A percentile compares a stretch with the other conserved stretches of the same genome.
Conservation (phyloP, 2,888 invertebrate genomes). For the Eretmocerus hayati region DNA sequence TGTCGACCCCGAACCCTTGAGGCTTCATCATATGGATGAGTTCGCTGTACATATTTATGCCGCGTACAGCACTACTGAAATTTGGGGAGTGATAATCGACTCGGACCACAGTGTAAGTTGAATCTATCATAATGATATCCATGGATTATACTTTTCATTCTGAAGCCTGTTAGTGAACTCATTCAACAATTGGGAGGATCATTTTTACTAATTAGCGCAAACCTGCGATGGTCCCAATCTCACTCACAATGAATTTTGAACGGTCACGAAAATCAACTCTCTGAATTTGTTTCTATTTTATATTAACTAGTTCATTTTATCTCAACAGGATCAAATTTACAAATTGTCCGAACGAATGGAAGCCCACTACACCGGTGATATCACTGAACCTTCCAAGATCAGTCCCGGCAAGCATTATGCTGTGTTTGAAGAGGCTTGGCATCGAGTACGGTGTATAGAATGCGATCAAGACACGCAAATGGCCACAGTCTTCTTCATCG, state of each 20-base stretch:
- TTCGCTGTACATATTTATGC: constrained; percentile 58
- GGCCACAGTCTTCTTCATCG: constrained; percentile 57
- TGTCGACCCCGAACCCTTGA: constrained; percentile 27
- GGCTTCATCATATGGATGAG: constrained; percentile 44
- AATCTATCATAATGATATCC: too few species aligned
- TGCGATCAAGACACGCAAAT: constrained; percentile 26
- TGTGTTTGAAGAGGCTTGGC: constrained; percentile 45
- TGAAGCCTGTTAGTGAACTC: too few species aligned
- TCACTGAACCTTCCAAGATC: constrained; percentile 26
- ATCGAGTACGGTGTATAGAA: constrained; percentile 45
- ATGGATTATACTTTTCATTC: too few species aligned
- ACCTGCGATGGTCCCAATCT: too few species aligned
- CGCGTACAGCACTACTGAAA: constrained; percentile 56
- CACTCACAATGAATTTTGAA: too few species aligned
- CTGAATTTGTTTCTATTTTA: neutral
- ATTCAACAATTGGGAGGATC: too few species aligned
- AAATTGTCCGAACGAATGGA: constrained; percentile 44
- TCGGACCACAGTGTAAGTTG: constrained; percentile 56
- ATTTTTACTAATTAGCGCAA: too few species aligned
- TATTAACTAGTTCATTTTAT: neutral
- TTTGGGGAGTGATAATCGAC: constrained; percentile 63
- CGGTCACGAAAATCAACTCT: neutral
- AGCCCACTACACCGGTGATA: constrained; percentile 37
- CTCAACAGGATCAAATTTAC: constrained; percentile 41
- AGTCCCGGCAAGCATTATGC: constrained; percentile 47